phyloP scores from a whole-genome alignment of 35 echinoderm and acorn worm genomes.

The Heliocidaris tuberculata region DNA sequence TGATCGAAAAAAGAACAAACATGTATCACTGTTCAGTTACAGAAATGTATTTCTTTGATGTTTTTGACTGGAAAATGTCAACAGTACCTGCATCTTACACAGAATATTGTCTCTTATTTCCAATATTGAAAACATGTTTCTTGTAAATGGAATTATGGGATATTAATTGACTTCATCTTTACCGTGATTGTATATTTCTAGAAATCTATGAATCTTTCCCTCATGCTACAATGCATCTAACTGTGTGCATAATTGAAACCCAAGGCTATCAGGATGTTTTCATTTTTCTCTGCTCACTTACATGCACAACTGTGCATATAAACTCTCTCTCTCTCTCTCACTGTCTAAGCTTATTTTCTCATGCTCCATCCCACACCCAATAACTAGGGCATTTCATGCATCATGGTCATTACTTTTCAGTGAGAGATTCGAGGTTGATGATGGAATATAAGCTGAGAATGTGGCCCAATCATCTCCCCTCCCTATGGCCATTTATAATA shows the following conservation, averaged over 20 bases:
- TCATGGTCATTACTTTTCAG: background rate
- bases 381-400: background rate
- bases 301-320: background rate
- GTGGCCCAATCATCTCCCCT: background rate
- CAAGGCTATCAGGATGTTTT: background rate
- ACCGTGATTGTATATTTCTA: background rate
- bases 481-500: background rate
- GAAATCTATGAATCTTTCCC: background rate
- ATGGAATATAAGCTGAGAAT: background rate
- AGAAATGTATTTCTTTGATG: background rate
- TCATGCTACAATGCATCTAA: background rate
- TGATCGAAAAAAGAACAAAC: background rate
- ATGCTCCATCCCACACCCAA: background rate
- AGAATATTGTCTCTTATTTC: background rate
- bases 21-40: background rate
- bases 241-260: slow-evolving; percentile 1
- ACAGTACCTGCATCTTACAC: background rate
- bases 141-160: background rate
- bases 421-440: background rate
- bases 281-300: background rate
- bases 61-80: background rate
- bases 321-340: background rate
- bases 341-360: background rate
- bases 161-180: background rate
- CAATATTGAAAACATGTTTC: background rate